Evolutionary conservation across 2,113 vertebrate species (phyloP).

Genomic region (Chamaea fasciata): DNA sequence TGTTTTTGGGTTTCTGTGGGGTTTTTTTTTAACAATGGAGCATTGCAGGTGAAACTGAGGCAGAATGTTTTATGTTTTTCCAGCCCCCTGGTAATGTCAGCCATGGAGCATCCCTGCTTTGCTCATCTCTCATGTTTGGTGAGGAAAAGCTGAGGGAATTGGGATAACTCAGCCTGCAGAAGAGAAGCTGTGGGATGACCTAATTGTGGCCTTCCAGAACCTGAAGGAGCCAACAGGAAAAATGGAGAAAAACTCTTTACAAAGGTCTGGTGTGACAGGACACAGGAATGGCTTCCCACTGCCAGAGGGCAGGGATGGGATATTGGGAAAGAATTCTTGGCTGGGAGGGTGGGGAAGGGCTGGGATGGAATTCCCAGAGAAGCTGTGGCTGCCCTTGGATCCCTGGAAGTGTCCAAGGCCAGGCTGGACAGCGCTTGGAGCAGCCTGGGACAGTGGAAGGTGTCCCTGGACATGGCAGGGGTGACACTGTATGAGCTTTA

Average conservation of each 20-base stretch:
- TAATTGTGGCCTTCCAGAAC: background rate
- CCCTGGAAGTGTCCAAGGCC: background rate
- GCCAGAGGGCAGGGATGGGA: background rate
- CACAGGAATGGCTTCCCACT: background rate
- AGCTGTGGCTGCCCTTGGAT: background rate
- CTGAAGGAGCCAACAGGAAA: background rate
- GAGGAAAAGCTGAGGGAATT: background rate
- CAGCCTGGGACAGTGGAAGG: fast-evolving
- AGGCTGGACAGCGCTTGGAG: fast-evolving
- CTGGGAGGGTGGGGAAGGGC: no score
- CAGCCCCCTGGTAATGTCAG: background rate
- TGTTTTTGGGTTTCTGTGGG: fast-evolving
- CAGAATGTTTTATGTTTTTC: background rate
- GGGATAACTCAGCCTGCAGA: background rate
- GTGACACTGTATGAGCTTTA: fast-evolving
- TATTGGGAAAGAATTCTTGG: background rate
- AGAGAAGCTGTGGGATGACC: background rate
- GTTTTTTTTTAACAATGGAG: background rate
- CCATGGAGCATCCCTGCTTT: background rate
- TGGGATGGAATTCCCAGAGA: background rate
- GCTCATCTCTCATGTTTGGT: background rate
- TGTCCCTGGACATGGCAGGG: background rate
- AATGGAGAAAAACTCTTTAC: background rate
- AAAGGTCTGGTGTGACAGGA: background rate
- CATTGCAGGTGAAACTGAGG: background rate